phyloP scores from a whole-genome alignment of 1,140 invertebrate genomes.

The Hesperophylax magnus region DNA sequence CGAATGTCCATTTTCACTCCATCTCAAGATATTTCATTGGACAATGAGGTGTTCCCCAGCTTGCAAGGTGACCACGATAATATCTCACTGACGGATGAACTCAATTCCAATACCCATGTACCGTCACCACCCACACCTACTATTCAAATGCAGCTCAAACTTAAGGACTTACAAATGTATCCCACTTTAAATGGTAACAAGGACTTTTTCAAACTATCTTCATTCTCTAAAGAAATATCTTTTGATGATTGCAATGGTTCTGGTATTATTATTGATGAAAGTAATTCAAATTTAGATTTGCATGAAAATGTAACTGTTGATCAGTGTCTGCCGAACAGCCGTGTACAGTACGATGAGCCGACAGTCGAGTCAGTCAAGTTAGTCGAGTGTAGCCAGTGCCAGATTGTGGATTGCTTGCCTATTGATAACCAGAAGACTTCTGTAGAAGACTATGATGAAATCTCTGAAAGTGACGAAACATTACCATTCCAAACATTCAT shows the following conservation, averaged over 20 bases:
- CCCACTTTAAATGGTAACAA: conserved; percentile 43
- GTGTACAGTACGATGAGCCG: no score
- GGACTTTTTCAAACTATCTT: conserved; percentile 50
- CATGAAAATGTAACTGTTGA: neutral
- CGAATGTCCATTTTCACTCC: conserved; percentile 34
- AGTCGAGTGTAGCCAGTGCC: neutral
- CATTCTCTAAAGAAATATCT: conserved; percentile 53
- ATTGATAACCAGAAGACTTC: conserved; percentile 7
- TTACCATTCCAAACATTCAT: conserved; percentile 57
- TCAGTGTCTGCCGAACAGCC: neutral
- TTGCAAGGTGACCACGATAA: neutral
- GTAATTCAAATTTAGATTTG: neutral
- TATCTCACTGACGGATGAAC: neutral
- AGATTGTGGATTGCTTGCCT: conserved; percentile 1
- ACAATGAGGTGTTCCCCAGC: conserved; percentile 8
- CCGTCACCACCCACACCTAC: neutral
- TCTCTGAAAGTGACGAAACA: conserved; percentile 49
- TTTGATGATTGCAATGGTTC: conserved; percentile 43
- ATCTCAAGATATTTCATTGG: conserved; percentile 34
- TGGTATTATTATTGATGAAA: conserved; percentile 13
- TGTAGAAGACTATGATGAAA: conserved; percentile 44
- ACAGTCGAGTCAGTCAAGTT: no score
- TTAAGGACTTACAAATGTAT: conserved; percentile 52
- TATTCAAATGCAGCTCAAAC: conserved; percentile 22
- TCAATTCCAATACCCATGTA: neutral